Percentiles rank a stretch among this genome's conserved stretches.
Conservation (phyloP, 2,888 invertebrate genomes). For the Harmothoe impar region DNA sequence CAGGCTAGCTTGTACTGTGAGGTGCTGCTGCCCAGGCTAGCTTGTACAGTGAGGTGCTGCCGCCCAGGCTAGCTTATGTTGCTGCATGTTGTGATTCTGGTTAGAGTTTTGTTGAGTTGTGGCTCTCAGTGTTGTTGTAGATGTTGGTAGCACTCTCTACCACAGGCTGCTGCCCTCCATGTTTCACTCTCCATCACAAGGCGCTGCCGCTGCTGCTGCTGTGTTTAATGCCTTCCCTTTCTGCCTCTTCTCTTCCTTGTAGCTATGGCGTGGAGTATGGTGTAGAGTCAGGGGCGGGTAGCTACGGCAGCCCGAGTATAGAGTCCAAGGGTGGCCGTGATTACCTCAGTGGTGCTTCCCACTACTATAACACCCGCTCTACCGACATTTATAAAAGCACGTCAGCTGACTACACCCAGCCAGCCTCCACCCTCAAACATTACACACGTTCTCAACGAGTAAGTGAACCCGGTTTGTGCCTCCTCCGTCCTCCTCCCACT, state of each 20-base stretch:
- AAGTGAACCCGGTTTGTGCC: constrained; percentile 36
- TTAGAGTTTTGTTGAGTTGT: too few relatives aligned
- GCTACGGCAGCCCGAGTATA: background rate
- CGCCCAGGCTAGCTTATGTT: too few relatives aligned
- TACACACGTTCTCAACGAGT: constrained; percentile 61
- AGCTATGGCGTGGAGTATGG: constrained; percentile 60
- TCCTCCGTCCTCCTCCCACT: constrained; percentile 22
- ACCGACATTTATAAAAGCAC: constrained; percentile 60
- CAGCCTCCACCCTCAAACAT: constrained; percentile 56
- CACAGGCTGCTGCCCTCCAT: too few relatives aligned
- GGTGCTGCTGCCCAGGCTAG: too few relatives aligned
- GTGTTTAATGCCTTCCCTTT: constrained; percentile 35
- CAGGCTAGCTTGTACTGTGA: too few relatives aligned
- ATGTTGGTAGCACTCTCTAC: too few relatives aligned
- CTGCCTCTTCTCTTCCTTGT: constrained; percentile 57
- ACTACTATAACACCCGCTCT: constrained; percentile 59
- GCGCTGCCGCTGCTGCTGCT: background rate
- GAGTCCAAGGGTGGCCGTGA: constrained; percentile 36
- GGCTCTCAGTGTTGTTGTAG: too few relatives aligned
- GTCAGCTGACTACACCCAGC: constrained; percentile 41
- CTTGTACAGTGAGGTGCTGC: too few relatives aligned
- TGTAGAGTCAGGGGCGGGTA: constrained; percentile 36
- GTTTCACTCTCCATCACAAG: too few relatives aligned
- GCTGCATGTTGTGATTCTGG: too few relatives aligned
- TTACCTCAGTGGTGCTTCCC: constrained; percentile 35